Percentiles rank a stretch among this genome's conserved stretches.
These are phyloP conservation scores for Eulemur albifrons DNA, from an alignment of 2,797 vertebrate genomes.

Conservation along the genomic window DNA sequence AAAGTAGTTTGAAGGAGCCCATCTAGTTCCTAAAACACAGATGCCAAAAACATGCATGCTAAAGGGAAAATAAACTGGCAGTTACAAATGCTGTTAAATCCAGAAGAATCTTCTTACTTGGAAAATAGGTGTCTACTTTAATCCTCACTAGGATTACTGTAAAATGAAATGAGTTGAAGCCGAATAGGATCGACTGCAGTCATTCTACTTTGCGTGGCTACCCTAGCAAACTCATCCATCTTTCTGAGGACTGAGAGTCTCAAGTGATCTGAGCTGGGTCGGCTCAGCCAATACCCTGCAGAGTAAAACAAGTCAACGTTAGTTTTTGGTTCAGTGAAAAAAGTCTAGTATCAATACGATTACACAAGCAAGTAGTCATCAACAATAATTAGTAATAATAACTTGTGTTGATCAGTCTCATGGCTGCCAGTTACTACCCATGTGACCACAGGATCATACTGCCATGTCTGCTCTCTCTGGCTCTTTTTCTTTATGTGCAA, in stretches of 20 bases:
- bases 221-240: background rate
- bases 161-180: background rate
- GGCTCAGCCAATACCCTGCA: background rate
- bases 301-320: background rate
- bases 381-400: background rate
- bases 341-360: background rate
- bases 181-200: background rate
- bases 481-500: background rate
- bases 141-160: background rate
- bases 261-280: background rate
- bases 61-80: background rate
- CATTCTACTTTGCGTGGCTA: background rate
- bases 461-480: background rate
- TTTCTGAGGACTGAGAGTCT: background rate
- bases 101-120: constrained; percentile 28
- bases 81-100: background rate
- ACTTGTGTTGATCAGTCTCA: background rate
- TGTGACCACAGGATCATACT: background rate
- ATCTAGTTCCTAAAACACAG: background rate
- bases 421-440: background rate
- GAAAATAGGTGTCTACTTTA: background rate
- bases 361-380: background rate
- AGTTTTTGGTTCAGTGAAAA: background rate
- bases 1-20: background rate
- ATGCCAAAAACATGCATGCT: background rate